Evolutionary conservation across 2,113 vertebrate genomes (phyloP), one percentile per base, ranked within the genome.

Genomic region (Nothobranchius kuhntae): DNA sequence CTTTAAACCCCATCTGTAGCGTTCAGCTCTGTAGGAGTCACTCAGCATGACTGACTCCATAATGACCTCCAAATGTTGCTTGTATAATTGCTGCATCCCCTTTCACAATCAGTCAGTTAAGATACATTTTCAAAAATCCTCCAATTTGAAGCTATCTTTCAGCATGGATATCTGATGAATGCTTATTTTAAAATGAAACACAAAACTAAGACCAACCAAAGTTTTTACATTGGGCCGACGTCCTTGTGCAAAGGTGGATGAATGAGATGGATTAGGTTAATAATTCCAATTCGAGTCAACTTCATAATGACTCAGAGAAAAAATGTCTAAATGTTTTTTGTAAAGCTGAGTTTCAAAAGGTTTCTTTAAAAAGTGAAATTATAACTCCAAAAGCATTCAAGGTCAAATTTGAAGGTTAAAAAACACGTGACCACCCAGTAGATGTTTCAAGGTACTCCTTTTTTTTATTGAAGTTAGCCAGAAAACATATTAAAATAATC

Each of bases 31-130:
- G 75, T 78, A 82, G 72, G 80, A 89, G 75, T 87, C 71, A 81
- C 81, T 85, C 83, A 84, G 80, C 86, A 80, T 70, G 69, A 83
- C 77, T 71, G 70, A 78, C 75, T 86, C 72, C 50, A 45, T 89
- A 92, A 92, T 86, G 81, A 88, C 75, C 88, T 87, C 87, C 86
- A 90, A 89, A 90, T 89, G 88, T 89, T 86, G 87, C 85, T 79
- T 77, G 80, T 88, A 82, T 84, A 77, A 88, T 86, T 85, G 53
- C 52, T 61, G 15, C 15, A 17, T 44, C 53, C 62, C 4, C 15
- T 55, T 46, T 38, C 42, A 68, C 8, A 50, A n/a, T n/a, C 15
- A 50, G 47, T 13, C 26, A 53, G 30, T 13, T 13, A 13, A 14
- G 7, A 54, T 13, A 30, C 30, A 30, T 13, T 40, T 26, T 10